Conservation (phyloP, 2,888 invertebrate species). For the Mylabris sibirica region DNA sequence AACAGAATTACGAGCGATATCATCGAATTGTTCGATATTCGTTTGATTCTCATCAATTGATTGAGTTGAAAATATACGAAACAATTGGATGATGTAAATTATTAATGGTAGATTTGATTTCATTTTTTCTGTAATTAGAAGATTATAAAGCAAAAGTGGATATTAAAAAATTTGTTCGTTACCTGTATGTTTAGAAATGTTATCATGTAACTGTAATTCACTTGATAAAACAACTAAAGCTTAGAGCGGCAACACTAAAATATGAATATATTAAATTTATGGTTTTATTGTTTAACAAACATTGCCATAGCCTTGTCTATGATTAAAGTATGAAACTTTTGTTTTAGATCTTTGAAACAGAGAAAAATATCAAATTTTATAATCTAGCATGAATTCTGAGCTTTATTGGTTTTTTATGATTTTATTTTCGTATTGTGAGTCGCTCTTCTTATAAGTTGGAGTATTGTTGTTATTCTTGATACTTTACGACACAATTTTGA, state of each 20-base stretch:
- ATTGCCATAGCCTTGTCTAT: background rate
- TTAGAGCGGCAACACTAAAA: background rate
- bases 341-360: background rate
- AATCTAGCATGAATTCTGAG: too few species aligned
- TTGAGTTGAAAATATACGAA: background rate
- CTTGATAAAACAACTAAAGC: slow-evolving; percentile 7
- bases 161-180: background rate
- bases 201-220: background rate
- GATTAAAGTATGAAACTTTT: background rate
- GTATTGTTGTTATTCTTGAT: too few species aligned
- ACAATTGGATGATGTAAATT: background rate
- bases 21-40: background rate
- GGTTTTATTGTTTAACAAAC: background rate
- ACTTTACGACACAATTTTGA: too few species aligned
- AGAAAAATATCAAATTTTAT: too few species aligned
- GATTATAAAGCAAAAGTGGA: background rate
- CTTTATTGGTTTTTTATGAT: too few species aligned
- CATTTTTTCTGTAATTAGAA: background rate
- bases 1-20: background rate
- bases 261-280: slow-evolving; percentile 6
- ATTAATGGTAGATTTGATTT: background rate
- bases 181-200: background rate
- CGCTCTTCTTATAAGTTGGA: too few species aligned
- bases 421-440: too few species aligned
- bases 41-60: background rate